phyloP scores from a whole-genome alignment of 2,888 invertebrate genomes.

The Sisyra nigra region DNA sequence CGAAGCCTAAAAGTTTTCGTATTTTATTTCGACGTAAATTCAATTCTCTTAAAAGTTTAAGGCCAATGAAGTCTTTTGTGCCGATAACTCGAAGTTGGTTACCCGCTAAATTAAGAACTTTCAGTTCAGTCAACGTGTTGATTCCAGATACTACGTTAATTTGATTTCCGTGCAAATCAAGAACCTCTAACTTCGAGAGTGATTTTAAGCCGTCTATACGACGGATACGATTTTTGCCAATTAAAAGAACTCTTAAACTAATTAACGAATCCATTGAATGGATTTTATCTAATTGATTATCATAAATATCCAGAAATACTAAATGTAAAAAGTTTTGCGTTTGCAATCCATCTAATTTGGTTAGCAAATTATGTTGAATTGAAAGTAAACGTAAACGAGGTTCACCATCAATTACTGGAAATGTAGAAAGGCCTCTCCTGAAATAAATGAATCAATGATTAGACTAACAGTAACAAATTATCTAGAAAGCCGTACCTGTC shows the following conservation, averaged over 20 bases:
- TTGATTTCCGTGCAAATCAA: constrained; percentile 88
- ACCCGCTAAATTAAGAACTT: constrained; percentile 85
- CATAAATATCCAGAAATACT: constrained; percentile 86
- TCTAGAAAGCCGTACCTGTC: constrained; percentile 38
- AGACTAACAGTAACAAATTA: constrained; percentile 13
- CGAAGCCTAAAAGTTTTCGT: constrained; percentile 64
- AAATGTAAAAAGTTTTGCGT: constrained; percentile 45
- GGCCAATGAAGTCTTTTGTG: constrained; percentile 58
- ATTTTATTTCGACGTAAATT: constrained; percentile 79
- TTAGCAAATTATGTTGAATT: constrained; percentile 82
- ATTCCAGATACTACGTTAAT: constrained; percentile 55
- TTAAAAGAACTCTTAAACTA: constrained; percentile 66
- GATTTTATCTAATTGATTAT: constrained; percentile 84
- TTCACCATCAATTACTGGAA: constrained; percentile 71
- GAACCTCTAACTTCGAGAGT: constrained; percentile 64
- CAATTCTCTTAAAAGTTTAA: constrained; percentile 65
- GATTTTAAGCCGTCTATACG: constrained; percentile 60
- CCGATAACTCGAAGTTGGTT: constrained; percentile 72
- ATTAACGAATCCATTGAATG: constrained; percentile 59
- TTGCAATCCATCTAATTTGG: constrained; percentile 46
- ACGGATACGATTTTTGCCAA: constrained; percentile 83
- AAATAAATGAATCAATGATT: background rate
- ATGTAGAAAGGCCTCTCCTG: constrained; percentile 62
- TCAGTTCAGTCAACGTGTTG: constrained; percentile 51
- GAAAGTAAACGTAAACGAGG: constrained; percentile 69